Base-by-base conservation (phyloP, 2,113 vertebrate genomes). In the Pelmatolapia mariae region DNA sequence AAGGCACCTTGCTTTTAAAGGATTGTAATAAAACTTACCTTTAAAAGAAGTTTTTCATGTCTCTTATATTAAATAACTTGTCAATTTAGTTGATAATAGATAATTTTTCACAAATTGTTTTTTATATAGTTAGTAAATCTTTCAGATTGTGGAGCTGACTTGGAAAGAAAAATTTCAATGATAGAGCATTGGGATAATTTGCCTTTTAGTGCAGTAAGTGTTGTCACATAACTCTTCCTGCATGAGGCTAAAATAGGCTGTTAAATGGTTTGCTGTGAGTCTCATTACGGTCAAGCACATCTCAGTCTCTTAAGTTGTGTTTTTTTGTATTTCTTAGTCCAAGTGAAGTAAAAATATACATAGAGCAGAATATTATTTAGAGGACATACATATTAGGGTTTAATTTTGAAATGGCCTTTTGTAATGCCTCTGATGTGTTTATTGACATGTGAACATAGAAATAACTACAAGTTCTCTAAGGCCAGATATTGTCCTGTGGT, bases 401-500 rank as follows among this genome's bases (percentile, higher is more conserved):
- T 68, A 38, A 38, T 68, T 68, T 68, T 68, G 4, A 68, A 68
- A 68, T 38, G 63, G 33, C 63, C 63, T 68, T 38, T 13, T 68
- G 33, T 68, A 68, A 38, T 38, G 61, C 33, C 19, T 66, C 61
- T 66, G 19, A 5, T 66, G 33, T 38, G 11, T 68, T 68, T 33
- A 66, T 22, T 66, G 33, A 68, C 3, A 38, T 68, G 63, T 66
- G 59, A 63, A 63, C n/a, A 63, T 36, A 38, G 11, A 71, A 40
- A 71, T 24, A 71, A 43, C 66, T 38, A 16, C 12, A 71, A 71
- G n/a, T 71, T 43, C 36, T 43, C 36, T 71, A 24, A 71, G 66
- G 12, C 36, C 36, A 16, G 36, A 71, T 24, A 71, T 40, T 24
- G 36, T 71, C n/a, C 36, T 71, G 66, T 43, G 36, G 12, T 40